phyloP scores from a whole-genome alignment of 2,797 vertebrate genomes.

The Melanotaenia pygmaea region DNA sequence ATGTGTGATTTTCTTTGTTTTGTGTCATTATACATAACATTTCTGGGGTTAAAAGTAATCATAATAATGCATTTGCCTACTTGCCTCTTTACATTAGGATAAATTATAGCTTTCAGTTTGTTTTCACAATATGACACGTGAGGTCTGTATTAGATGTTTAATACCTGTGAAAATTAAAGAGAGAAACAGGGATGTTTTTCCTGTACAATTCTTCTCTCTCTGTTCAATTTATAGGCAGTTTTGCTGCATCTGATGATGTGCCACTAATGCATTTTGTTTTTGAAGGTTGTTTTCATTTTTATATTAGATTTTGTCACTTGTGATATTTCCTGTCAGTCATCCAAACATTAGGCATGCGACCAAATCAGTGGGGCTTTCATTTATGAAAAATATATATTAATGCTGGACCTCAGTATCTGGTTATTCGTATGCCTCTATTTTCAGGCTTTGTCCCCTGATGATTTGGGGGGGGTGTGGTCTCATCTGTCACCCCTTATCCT shows the following conservation, averaged over 20 bases:
- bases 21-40: neutral
- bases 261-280: neutral
- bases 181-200: neutral
- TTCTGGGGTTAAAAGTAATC: neutral
- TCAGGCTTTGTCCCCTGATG: slow-evolving; percentile 83
- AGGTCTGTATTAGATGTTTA: neutral
- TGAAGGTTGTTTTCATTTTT: slow-evolving; percentile 1
- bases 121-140: too few relatives aligned
- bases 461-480: slow-evolving; percentile 82
- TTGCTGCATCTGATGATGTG: neutral
- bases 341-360: slow-evolving; percentile 35
- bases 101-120: too few relatives aligned
- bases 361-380: slow-evolving; percentile 61
- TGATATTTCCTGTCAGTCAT: slow-evolving; percentile 22
- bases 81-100: too few relatives aligned
- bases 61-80: too few relatives aligned
- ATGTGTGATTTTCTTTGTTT: too few relatives aligned
- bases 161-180: neutral
- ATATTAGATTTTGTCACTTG: slow-evolving; percentile 12
- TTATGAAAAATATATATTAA: slow-evolving; percentile 35
- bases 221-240: neutral
- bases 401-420: slow-evolving; percentile 32
- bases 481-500: slow-evolving; percentile 81
- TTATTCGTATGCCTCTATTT: slow-evolving; percentile 75
- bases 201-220: neutral